Evolutionary conservation across 2,113 vertebrate genomes (phyloP).

Genomic region (Megaleporinus macrocephalus): DNA sequence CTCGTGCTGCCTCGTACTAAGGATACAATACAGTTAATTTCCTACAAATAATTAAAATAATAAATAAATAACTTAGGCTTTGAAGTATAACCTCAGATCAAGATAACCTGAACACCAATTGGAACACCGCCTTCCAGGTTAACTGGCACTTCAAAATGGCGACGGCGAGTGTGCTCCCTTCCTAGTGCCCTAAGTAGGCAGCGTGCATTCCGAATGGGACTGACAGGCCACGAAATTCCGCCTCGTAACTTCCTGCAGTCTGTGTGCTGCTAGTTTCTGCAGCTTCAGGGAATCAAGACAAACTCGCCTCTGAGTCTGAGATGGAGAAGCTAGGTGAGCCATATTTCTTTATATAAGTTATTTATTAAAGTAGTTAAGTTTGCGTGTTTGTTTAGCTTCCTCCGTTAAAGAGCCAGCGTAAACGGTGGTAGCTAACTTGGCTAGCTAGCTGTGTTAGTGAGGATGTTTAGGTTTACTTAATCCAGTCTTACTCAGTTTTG

Average conservation of each 20-base stretch:
- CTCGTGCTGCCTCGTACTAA: too few relatives aligned
- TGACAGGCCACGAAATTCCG: not conserved
- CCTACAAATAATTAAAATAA: too few relatives aligned
- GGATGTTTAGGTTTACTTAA: not conserved
- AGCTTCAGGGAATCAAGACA: slow-evolving; percentile 64
- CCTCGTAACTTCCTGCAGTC: slow-evolving; percentile 22
- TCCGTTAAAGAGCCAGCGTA: not conserved
- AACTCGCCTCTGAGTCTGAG: slow-evolving; percentile 11
- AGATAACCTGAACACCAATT: too few relatives aligned
- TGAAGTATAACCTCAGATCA: too few relatives aligned
- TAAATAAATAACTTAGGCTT: too few relatives aligned
- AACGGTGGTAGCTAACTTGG: slow-evolving; percentile 48
- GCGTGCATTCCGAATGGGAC: not conserved
- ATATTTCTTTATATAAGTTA: not conserved
- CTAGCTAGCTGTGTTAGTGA: not conserved
- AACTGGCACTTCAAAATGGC: not conserved
- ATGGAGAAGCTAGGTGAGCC: slow-evolving; percentile 64
- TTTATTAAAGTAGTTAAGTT: not conserved
- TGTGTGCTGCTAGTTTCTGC: slow-evolving; percentile 22
- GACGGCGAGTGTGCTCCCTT: not conserved
- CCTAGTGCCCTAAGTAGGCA: not conserved
- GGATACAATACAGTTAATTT: too few relatives aligned
- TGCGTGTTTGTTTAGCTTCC: not conserved
- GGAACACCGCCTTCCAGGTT: not conserved
- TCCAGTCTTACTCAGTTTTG: not conserved